These are phyloP conservation scores for Larimichthys polyactis DNA, from an alignment of 2,113 vertebrate species.

Conservation along the genomic window DNA sequence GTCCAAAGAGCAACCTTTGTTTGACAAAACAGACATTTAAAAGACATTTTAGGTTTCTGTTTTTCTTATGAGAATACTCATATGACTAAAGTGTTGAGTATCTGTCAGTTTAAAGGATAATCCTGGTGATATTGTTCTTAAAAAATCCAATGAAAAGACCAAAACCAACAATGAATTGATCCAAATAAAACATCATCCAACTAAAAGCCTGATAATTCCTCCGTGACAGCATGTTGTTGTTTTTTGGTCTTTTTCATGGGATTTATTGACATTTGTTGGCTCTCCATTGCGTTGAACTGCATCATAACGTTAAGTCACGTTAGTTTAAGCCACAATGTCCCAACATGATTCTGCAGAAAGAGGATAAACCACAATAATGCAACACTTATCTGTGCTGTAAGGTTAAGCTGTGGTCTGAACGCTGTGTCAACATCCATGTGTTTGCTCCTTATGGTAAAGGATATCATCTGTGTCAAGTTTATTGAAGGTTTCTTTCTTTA, in stretches of 20 bases:
- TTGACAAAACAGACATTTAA: not conserved
- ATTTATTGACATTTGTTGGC: not conserved
- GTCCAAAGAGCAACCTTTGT: not conserved
- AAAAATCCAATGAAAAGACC: too few species aligned
- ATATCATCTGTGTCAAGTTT: not conserved
- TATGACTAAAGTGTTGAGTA: not conserved
- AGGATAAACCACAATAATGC: not conserved
- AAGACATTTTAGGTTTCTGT: not conserved
- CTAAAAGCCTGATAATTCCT: not conserved
- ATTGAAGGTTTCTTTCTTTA: constrained; percentile 3
- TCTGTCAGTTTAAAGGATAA: not conserved
- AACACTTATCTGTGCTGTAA: not conserved
- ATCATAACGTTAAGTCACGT: not conserved
- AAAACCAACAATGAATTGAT: not conserved
- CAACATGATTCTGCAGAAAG: not conserved
- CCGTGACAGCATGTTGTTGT: not conserved
- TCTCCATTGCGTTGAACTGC: not conserved
- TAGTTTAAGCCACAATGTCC: not conserved
- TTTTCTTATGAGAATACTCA: too few species aligned
- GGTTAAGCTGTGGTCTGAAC: not conserved
- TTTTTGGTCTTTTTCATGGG: not conserved
- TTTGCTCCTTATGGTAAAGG: not conserved
- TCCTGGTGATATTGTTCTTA: not conserved
- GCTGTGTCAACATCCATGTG: not conserved
- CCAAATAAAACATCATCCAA: too few species aligned